Conservation (phyloP, 2,113 vertebrate genomes). For the Zootoca vivipara region DNA sequence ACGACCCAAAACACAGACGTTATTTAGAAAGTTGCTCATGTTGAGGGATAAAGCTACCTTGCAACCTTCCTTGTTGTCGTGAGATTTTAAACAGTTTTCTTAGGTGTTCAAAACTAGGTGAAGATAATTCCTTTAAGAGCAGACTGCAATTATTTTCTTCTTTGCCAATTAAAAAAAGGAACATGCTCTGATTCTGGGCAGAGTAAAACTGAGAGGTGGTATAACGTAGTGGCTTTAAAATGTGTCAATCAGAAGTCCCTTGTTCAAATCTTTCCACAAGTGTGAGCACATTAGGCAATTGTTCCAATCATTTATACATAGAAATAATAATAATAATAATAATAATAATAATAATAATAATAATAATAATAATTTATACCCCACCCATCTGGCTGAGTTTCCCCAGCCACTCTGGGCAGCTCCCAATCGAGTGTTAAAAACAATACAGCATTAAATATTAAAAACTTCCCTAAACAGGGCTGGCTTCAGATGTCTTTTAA, state of each 20-base stretch:
- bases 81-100: neutral
- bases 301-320: neutral
- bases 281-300: neutral
- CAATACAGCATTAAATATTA: too few species aligned
- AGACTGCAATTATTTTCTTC: neutral
- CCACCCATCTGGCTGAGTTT: too few species aligned
- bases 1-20: neutral
- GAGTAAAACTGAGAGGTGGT: neutral
- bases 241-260: neutral
- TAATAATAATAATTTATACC: too few species aligned
- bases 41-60: fast-evolving
- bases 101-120: neutral
- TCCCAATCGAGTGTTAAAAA: too few species aligned
- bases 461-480: too few species aligned
- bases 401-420: too few species aligned
- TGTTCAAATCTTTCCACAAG: neutral
- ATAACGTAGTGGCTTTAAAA: neutral
- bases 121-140: neutral
- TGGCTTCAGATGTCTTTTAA: too few species aligned
- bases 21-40: fast-evolving
- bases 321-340: too few species aligned
- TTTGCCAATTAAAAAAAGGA: neutral
- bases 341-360: too few species aligned
- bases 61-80: fast-evolving
- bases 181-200: fast-evolving